Evolutionary conservation across 2,888 invertebrate species (phyloP).

Genomic region (Erpobdella octoculata): DNA sequence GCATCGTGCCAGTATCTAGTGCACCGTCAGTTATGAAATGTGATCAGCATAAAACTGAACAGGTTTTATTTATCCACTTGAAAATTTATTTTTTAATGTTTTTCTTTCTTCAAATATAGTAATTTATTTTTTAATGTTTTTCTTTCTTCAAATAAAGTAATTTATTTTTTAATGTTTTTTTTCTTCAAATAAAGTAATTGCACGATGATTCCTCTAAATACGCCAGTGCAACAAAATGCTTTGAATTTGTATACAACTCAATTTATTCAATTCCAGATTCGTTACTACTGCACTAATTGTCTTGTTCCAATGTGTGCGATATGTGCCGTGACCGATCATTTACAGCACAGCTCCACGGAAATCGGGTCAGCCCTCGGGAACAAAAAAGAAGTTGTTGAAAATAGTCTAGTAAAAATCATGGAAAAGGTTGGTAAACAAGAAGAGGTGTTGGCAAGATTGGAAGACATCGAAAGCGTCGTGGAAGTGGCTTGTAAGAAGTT

Average conservation of each 20-base stretch:
- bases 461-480: constrained; percentile 34
- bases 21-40: neutral
- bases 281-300: constrained; percentile 35
- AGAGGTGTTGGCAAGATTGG: constrained; percentile 32
- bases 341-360: constrained; percentile 33
- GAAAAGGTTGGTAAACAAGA: constrained; percentile 33
- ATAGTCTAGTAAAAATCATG: constrained; percentile 32
- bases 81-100: neutral
- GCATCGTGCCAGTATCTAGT: neutral
- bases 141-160: neutral
- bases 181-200: too few species aligned
- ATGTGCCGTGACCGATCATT: constrained; percentile 36
- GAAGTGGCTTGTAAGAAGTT: constrained; percentile 36
- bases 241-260: too few species aligned
- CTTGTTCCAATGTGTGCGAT: constrained; percentile 36
- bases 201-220: too few species aligned
- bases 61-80: neutral
- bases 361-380: constrained; percentile 31
- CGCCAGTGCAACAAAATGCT: too few species aligned
- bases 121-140: neutral
- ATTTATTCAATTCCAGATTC: too few species aligned
- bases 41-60: neutral
- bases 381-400: constrained; percentile 33
- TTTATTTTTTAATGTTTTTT: neutral
- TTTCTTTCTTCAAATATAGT: neutral